phyloP scores from a whole-genome alignment of 2,888 invertebrate genomes.

The Baccha elongata region DNA sequence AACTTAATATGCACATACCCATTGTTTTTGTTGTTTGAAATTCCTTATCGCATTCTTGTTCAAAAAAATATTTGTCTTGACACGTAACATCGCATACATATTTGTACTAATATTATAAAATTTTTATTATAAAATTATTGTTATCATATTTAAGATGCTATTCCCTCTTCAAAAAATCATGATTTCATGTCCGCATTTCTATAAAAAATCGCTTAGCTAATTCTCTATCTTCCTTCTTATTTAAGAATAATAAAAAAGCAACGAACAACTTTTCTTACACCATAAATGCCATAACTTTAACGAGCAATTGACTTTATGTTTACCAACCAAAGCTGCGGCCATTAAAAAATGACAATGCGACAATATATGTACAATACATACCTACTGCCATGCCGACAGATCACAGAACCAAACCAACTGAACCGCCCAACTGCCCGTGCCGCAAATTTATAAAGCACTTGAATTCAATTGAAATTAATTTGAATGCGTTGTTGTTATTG shows the following conservation, averaged over 20 bases:
- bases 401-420: neutral
- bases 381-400: neutral
- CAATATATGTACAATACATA: neutral
- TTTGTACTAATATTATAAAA: too few species aligned
- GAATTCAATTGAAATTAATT: slow-evolving; percentile 67
- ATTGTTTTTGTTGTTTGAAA: too few species aligned
- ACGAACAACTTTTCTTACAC: slow-evolving; percentile 29
- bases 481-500: slow-evolving; percentile 38
- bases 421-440: neutral
- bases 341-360: slow-evolving; percentile 45
- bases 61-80: too few species aligned
- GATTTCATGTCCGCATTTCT: slow-evolving; percentile 33
- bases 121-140: too few species aligned
- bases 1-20: too few species aligned
- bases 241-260: slow-evolving; percentile 51
- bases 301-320: slow-evolving; percentile 63
- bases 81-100: too few species aligned
- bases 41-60: too few species aligned
- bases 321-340: slow-evolving; percentile 32
- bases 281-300: slow-evolving; percentile 53
- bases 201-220: slow-evolving; percentile 17
- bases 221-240: slow-evolving; percentile 30
- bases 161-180: slow-evolving; percentile 29
- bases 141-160: too few species aligned
- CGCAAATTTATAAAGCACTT: slow-evolving; percentile 16